phyloP scores from a whole-genome alignment of 92 coral and sea anemone species.

The Epizoanthus illoricatus region DNA sequence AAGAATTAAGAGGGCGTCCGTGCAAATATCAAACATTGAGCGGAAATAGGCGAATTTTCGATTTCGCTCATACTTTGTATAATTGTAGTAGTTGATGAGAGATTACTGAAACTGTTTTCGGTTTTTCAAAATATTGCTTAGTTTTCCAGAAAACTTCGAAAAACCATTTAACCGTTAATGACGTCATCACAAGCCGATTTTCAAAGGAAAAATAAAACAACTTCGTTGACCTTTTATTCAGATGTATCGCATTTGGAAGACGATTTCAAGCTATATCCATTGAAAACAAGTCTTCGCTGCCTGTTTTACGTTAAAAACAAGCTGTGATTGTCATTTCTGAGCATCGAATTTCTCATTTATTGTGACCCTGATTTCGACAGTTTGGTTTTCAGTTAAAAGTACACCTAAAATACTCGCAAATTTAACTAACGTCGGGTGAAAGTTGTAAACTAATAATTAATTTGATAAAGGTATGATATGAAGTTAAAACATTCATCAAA shows the following conservation, averaged over 20 bases:
- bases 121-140: constrained; percentile 29
- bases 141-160: constrained; percentile 20
- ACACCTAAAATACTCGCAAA: constrained; percentile 39
- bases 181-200: constrained; percentile 28
- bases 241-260: constrained; percentile 36
- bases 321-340: constrained; percentile 43
- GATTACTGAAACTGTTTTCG: constrained; percentile 21
- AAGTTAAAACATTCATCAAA: constrained; percentile 36
- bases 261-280: constrained; percentile 40
- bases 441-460: constrained; percentile 33
- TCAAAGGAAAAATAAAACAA: constrained; percentile 32
- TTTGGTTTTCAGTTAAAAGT: constrained; percentile 46
- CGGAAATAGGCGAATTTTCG: constrained; percentile 7
- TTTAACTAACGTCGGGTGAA: constrained; percentile 36
- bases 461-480: constrained; percentile 41
- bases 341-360: constrained; percentile 48
- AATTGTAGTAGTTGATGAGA: constrained; percentile 11
- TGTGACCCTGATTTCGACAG: constrained; percentile 35
- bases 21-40: constrained; percentile 12
- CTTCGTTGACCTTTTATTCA: constrained; percentile 41
- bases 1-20: constrained; percentile 24
- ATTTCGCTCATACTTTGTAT: constrained; percentile 33
- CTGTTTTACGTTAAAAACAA: constrained; percentile 40
- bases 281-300: constrained; percentile 38
- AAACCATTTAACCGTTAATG: constrained; percentile 23